These are phyloP conservation scores for Exephanes ischioxanthus DNA, from an alignment of 2,888 invertebrate genomes.

Conservation along the genomic window DNA sequence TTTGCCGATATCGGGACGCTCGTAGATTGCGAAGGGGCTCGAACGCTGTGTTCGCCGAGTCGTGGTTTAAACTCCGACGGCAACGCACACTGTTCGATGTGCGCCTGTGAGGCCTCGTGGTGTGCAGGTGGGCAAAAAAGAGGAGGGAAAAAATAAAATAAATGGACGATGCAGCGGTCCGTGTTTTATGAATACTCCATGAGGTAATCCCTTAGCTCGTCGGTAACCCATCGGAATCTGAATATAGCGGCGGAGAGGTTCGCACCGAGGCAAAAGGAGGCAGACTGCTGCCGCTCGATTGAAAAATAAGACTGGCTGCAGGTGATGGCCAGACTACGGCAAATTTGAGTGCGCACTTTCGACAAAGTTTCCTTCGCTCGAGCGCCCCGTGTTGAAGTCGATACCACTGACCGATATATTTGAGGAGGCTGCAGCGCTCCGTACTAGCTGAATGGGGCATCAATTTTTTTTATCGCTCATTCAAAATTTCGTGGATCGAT, in stretches of 20 bases:
- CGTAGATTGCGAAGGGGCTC: conserved; percentile 16
- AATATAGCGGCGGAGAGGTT: conserved; percentile 62
- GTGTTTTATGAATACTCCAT: conserved; percentile 77
- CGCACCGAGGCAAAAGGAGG: conserved; percentile 7
- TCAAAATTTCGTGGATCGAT: neutral
- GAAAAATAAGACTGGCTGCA: conserved; percentile 49
- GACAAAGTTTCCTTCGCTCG: neutral
- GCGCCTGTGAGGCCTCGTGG: neutral
- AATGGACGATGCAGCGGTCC: conserved; percentile 35
- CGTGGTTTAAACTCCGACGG: conserved; percentile 12
- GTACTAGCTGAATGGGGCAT: neutral
- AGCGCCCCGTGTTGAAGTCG: neutral
- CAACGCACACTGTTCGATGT: neutral
- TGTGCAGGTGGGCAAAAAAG: neutral
- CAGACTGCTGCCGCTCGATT: conserved; percentile 1
- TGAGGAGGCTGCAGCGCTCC: neutral
- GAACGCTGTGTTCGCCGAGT: conserved; percentile 16
- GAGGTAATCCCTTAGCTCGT: conserved; percentile 73
- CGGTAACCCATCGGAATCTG: conserved; percentile 72
- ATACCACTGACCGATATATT: neutral
- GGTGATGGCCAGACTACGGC: conserved; percentile 5
- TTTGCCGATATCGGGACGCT: conserved; percentile 10
- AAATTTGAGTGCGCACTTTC: conserved; percentile 9
- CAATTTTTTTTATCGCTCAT: neutral
- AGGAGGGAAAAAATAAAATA: neutral